Percentiles rank a stretch among this genome's conserved stretches.
phyloP scores from a whole-genome alignment of 2,888 invertebrate species.

The Drosophila prolongata region DNA sequence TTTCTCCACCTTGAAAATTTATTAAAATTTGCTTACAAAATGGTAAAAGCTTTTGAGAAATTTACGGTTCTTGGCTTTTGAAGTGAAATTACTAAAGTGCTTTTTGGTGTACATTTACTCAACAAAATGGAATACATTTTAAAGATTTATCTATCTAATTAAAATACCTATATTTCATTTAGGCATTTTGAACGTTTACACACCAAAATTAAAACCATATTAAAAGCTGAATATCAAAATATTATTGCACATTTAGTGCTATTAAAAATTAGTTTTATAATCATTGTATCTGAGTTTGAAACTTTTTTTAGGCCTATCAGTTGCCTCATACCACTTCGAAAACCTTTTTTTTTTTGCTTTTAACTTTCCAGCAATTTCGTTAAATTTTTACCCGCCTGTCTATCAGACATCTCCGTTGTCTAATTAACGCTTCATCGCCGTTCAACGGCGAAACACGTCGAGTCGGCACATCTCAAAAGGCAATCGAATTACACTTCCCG shows the following conservation, averaged over 20 bases:
- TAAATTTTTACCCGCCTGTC: conserved; percentile 21
- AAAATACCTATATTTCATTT: no score
- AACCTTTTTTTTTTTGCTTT: neutral
- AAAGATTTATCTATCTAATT: no score
- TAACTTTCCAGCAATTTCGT: conserved; percentile 11
- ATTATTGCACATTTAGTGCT: no score
- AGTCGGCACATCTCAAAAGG: conserved; percentile 58
- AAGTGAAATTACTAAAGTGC: neutral
- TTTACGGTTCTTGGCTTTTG: neutral
- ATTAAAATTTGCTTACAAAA: neutral
- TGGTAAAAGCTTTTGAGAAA: no score
- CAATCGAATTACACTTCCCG: conserved; percentile 11
- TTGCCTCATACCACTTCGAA: no score
- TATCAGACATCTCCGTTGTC: conserved; percentile 64
- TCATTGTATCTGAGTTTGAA: no score
- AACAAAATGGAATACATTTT: neutral
- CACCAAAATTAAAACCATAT: no score
- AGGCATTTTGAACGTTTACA: no score
- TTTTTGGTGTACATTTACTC: neutral
- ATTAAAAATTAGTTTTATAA: no score
- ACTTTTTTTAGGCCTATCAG: no score
- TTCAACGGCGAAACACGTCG: conserved; percentile 28
- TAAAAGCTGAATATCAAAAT: no score
- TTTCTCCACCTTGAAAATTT: neutral
- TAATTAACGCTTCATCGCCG: conserved; percentile 65